Evolutionary conservation across 2,888 invertebrate genomes (phyloP).

Genomic region (Acanthosoma haemorrhoidale): DNA sequence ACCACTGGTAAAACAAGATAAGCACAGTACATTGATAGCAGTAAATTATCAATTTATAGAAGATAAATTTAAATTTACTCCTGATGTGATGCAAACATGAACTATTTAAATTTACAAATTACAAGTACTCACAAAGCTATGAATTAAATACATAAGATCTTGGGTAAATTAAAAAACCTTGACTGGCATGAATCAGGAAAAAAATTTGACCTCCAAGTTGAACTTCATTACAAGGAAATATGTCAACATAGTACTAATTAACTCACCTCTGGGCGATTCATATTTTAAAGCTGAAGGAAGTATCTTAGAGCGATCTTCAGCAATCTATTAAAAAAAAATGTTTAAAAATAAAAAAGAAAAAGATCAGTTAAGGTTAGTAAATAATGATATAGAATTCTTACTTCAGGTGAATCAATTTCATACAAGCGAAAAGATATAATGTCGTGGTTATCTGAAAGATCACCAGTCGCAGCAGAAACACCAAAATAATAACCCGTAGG

Average conservation of each 20-base stretch:
- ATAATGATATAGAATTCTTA: constrained; percentile 44
- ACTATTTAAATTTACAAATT: no score
- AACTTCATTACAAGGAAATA: background rate
- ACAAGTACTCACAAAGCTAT: no score
- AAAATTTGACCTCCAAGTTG: background rate
- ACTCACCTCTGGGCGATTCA: constrained; percentile 74
- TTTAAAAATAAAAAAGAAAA: background rate
- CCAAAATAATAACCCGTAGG: constrained; percentile 96
- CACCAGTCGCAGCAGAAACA: constrained; percentile 92
- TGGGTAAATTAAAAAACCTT: no score
- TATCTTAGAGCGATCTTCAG: constrained; percentile 74
- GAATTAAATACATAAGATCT: no score
- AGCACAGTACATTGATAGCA: no score
- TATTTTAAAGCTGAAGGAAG: constrained; percentile 83
- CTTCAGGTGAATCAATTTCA: constrained; percentile 75
- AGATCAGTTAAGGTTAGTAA: background rate
- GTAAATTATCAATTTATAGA: no score
- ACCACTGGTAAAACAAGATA: no score
- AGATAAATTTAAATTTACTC: no score
- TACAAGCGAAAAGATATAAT: constrained; percentile 85
- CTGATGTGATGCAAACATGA: no score
- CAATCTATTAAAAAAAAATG: constrained; percentile 43
- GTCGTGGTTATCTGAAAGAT: constrained; percentile 94
- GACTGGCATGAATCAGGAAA: background rate
- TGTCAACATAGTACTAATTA: background rate